Base-by-base conservation (phyloP, 37 sponge, comb jelly and placozoan species). In the Ephydatia muelleri region DNA sequence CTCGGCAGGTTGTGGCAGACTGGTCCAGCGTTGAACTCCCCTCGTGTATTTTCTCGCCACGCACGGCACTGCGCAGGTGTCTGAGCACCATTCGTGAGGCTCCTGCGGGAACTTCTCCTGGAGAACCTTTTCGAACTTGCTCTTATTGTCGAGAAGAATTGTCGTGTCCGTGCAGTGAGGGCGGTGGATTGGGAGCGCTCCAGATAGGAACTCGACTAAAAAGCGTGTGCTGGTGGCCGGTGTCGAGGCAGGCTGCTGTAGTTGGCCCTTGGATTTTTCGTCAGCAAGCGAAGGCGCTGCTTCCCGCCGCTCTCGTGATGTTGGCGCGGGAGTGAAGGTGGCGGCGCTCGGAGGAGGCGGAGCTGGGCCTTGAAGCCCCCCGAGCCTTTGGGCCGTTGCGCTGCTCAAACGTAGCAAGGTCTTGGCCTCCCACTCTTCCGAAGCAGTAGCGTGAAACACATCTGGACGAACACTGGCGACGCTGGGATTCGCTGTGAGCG, bases 1-100 rank as follows among this genome's bases (percentile, higher is more conserved):
- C 72, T 82, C 70, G 12, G 78, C 79, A 33, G 80, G 87, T 49
- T 86, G 78, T 5, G 92, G 94, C 38, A 91, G 32, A 66, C 70
- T 68, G 22, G 78, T 80, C 94, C 94, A 94, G 38, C 80, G 82
- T 70, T 80, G 66, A 49, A 68, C 57, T 3, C 86, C 89, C 39
- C 57, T 27, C 40, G 26, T 35, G 23, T 21, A 28, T 21, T 23
- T 4, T 19, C 25, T 65, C n/a, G 35, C 74, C 74, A 31, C 25
- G 74, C 19, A 25, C 28, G 31, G 65, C 25, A 28, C 28, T 6
- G 16, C 25, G 57, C 11, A 8, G 28, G 40, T n/a, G 47, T 32
- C 73, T 73, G 49, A 73, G 16, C 67, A 84, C 89, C 89, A 89
- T 67, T 83, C 47, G 9, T 35, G 72, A 23, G 84, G 84, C 30